These are phyloP conservation scores for Schizotus pectinicornis DNA, from an alignment of 2,888 invertebrate genomes.

Conservation along the genomic window DNA sequence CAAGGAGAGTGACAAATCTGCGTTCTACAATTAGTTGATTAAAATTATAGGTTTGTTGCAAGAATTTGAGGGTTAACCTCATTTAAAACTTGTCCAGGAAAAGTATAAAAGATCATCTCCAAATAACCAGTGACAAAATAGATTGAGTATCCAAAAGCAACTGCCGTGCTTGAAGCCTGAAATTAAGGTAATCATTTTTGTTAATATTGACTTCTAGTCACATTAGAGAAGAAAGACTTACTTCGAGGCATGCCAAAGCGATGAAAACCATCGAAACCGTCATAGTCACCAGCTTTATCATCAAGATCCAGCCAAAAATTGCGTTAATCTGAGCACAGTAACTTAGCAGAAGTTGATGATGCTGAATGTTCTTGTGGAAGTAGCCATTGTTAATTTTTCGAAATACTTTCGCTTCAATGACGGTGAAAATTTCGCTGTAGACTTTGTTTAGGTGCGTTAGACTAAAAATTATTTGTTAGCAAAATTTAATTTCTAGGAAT, in stretches of 20 bases:
- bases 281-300: neutral
- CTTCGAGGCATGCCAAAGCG: neutral
- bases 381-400: neutral
- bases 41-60: too few relatives aligned
- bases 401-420: neutral
- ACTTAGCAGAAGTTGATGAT: neutral
- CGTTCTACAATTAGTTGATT: too few relatives aligned
- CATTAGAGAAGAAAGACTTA: too few relatives aligned
- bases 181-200: too few relatives aligned
- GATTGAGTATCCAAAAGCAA: too few relatives aligned
- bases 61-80: too few relatives aligned
- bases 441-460: neutral
- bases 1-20: too few relatives aligned
- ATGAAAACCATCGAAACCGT: constrained; percentile 3
- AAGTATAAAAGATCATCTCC: too few relatives aligned
- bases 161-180: too few relatives aligned
- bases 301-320: neutral
- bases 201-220: too few relatives aligned
- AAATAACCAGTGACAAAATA: too few relatives aligned
- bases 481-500: neutral
- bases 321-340: neutral
- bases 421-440: neutral
- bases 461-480: neutral
- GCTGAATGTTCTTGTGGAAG: neutral
- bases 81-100: too few relatives aligned